A percentile compares a stretch with the other conserved stretches of the same genome.
Evolutionary conservation across 1,140 invertebrate genomes (phyloP).

Genomic region (Drosophila nasuta): DNA sequence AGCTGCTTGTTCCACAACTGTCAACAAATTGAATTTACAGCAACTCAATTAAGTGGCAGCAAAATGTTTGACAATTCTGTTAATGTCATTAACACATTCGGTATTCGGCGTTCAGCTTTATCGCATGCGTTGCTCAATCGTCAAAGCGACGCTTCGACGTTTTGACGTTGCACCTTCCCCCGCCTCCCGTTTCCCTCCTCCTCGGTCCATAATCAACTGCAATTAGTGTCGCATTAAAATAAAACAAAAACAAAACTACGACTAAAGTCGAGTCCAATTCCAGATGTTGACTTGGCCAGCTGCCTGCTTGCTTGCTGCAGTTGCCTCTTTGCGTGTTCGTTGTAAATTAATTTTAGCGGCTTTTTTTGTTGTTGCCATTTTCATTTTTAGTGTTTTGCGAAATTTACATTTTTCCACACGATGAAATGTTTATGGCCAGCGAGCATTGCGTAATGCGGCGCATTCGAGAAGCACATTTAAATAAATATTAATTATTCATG

Average conservation of each 20-base stretch:
- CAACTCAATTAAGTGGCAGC: constrained; percentile 40
- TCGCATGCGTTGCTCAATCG: constrained; percentile 33
- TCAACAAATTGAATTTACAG: constrained; percentile 32
- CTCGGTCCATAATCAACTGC: constrained; percentile 28
- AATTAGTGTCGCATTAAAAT: constrained; percentile 50
- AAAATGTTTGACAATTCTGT: constrained; percentile 46
- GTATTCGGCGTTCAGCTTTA: constrained; percentile 7
- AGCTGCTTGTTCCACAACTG: constrained; percentile 30
- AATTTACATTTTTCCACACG: constrained; percentile 64
- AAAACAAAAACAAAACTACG: constrained; percentile 16
- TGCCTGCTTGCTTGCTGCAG: no score
- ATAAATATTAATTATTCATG: constrained; percentile 39
- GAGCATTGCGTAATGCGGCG: constrained; percentile 58
- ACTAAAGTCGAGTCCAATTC: constrained; percentile 13
- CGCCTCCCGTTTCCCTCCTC: not conserved
- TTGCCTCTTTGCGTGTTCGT: constrained; percentile 19
- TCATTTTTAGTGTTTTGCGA: constrained; percentile 36
- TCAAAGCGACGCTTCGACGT: not conserved
- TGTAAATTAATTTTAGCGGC: constrained; percentile 25
- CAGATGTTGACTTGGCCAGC: constrained; percentile 41
- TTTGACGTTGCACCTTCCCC: not conserved
- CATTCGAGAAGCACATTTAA: constrained; percentile 6
- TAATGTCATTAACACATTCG: constrained; percentile 42
- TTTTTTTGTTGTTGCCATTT: constrained; percentile 30
- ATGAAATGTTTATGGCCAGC: constrained; percentile 40